Conservation (phyloP, 2,797 vertebrate species). For the Sebastes hopkinsi region DNA sequence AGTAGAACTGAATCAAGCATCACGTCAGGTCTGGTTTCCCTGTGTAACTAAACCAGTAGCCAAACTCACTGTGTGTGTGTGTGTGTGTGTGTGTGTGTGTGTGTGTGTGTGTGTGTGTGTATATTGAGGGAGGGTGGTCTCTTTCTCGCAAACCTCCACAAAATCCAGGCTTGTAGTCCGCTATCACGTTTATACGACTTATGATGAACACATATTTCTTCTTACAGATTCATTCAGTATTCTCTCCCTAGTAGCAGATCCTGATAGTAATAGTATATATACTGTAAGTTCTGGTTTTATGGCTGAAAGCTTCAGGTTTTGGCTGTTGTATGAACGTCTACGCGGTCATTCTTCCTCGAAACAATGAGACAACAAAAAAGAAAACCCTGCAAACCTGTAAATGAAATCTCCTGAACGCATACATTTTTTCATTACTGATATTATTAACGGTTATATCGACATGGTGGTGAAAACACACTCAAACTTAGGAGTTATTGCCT, state of each 20-base stretch:
- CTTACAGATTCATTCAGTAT: conserved; percentile 19
- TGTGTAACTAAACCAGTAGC: conserved; percentile 37
- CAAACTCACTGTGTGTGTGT: conserved; percentile 22
- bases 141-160: neutral
- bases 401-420: conserved; percentile 69
- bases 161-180: conserved; percentile 12
- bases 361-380: conserved; percentile 26
- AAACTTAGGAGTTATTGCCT: conserved; percentile 83
- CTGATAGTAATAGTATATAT: conserved; percentile 56
- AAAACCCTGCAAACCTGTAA: conserved; percentile 63
- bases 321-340: conserved; percentile 56
- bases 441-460: conserved; percentile 63
- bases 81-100: neutral
- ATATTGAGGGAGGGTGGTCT: conserved; percentile 5
- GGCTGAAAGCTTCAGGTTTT: conserved; percentile 74
- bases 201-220: conserved; percentile 5
- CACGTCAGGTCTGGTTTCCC: conserved; percentile 9
- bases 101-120: conserved; percentile 1
- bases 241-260: conserved; percentile 42
- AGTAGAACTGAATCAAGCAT: conserved; percentile 42
- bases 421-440: conserved; percentile 55
- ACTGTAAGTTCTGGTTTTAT: conserved; percentile 68
- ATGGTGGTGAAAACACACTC: conserved; percentile 71
- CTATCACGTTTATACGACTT: conserved; percentile 8
- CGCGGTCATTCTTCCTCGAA: conserved; percentile 55